Conservation (phyloP, 2,888 invertebrate genomes). For the Teleiodes luculella region DNA sequence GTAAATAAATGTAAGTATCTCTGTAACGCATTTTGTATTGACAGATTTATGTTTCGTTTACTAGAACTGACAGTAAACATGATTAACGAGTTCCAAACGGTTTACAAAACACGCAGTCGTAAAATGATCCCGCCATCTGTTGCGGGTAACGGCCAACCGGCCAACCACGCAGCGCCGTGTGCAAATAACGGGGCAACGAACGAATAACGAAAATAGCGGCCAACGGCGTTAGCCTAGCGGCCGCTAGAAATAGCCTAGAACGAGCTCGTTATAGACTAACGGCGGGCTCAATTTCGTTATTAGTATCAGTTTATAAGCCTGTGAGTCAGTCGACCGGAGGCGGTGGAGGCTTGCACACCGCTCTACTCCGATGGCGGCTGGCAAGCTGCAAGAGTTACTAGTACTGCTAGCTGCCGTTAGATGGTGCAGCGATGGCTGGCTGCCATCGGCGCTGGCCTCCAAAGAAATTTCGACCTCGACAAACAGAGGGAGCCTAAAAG, state of each 20-base stretch:
- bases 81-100: too few relatives aligned
- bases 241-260: constrained; percentile 27
- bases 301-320: constrained; percentile 47
- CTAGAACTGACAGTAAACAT: not conserved
- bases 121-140: constrained; percentile 52
- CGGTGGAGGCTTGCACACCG: constrained; percentile 57
- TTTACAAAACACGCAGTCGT: constrained; percentile 19
- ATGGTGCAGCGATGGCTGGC: constrained; percentile 43
- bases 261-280: constrained; percentile 24
- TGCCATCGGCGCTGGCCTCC: not conserved
- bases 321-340: constrained; percentile 53
- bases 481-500: constrained; percentile 55
- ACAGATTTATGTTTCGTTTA: not conserved
- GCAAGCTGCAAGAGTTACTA: constrained; percentile 31
- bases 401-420: constrained; percentile 43
- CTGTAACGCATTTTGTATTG: not conserved
- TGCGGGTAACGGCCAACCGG: constrained; percentile 31
- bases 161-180: constrained; percentile 28
- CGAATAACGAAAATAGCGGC: constrained; percentile 63
- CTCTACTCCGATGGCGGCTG: constrained; percentile 52
- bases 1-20: not conserved
- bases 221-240: constrained; percentile 44
- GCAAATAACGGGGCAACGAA: constrained; percentile 32
- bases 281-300: constrained; percentile 42
- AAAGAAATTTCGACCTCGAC: constrained; percentile 8